phyloP scores from a whole-genome alignment of 2,113 vertebrate species.

The Baryphthengus martii region DNA sequence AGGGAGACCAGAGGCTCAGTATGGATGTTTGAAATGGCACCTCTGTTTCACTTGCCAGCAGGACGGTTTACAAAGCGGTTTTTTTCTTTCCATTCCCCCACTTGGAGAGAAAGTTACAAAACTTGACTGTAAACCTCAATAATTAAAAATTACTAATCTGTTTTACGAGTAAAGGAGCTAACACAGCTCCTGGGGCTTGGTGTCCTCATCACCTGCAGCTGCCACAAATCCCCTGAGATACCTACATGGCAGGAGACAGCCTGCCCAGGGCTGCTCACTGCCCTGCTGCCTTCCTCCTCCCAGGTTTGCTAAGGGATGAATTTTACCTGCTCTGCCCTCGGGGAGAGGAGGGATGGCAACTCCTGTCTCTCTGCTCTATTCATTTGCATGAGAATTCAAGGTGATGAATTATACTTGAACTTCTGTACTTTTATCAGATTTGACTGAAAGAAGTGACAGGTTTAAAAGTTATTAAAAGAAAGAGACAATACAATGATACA shows the following conservation, averaged over 20 bases:
- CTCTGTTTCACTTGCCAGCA: background rate
- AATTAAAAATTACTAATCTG: background rate
- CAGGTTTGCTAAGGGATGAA: background rate
- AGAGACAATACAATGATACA: background rate
- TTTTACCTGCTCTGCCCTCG: background rate
- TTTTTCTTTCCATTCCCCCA: background rate
- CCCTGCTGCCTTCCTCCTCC: background rate
- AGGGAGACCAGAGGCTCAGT: background rate
- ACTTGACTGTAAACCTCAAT: background rate
- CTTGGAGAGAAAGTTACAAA: background rate
- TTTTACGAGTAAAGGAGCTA: background rate
- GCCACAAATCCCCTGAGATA: background rate
- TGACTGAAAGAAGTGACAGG: conserved; percentile 1
- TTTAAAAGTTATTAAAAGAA: conserved; percentile 7
- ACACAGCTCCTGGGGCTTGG: background rate
- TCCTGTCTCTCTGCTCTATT: background rate
- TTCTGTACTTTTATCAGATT: background rate
- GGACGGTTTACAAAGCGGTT: background rate
- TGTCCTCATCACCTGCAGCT: background rate
- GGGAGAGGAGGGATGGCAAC: background rate
- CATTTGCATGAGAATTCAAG: background rate
- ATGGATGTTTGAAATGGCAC: background rate
- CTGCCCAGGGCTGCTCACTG: background rate
- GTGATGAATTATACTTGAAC: background rate
- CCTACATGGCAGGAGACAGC: background rate